Evolutionary conservation across 2,888 invertebrate species (phyloP).

Genomic region (Euzetes globulus): DNA sequence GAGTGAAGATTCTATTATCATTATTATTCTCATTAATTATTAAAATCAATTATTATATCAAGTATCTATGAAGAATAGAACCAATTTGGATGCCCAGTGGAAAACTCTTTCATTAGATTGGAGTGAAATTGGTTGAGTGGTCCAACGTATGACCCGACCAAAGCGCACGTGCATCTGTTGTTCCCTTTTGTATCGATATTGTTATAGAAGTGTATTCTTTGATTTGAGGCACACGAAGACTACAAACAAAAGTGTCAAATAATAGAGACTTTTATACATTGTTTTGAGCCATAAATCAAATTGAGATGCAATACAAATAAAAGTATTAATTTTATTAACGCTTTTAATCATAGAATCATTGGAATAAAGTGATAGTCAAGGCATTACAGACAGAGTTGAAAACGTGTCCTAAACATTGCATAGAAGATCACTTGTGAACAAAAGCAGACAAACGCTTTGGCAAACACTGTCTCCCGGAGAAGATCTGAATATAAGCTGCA

Average conservation of each 20-base stretch:
- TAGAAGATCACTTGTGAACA: neutral
- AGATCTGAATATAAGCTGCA: neutral
- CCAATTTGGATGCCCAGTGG: neutral
- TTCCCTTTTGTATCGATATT: neutral
- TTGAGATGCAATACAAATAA: neutral
- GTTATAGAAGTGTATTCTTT: neutral
- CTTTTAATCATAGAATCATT: neutral
- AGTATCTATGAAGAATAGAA: no score
- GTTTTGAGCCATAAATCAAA: neutral
- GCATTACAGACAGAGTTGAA: neutral
- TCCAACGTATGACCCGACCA: neutral
- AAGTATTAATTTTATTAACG: conserved; percentile 6
- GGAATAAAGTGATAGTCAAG: neutral
- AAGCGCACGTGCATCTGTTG: conserved; percentile 1
- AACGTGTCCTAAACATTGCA: neutral
- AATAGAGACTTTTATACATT: neutral
- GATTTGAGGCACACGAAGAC: neutral
- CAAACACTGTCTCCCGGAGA: conserved; percentile 1
- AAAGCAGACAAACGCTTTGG: neutral
- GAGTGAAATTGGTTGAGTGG: neutral
- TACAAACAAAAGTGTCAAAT: neutral
- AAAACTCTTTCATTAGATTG: neutral
- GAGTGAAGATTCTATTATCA: no score
- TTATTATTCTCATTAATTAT: no score
- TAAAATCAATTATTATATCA: no score